Percentiles rank a stretch among this genome's conserved stretches.
Conservation (phyloP, 2,113 vertebrate genomes). For the Pheucticus melanocephalus region DNA sequence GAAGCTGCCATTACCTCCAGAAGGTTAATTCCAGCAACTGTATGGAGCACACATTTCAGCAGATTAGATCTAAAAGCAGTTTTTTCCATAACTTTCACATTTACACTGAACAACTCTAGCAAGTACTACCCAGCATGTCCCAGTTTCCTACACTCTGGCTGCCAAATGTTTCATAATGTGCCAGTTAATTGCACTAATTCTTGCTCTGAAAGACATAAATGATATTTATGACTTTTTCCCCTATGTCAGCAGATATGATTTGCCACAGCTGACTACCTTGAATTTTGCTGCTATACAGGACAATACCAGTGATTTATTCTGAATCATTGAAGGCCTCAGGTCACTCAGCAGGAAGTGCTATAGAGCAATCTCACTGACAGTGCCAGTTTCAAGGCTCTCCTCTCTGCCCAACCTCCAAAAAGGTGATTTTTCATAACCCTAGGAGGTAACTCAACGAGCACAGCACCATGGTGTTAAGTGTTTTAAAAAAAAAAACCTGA, state of each 20-base stretch:
- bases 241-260: background rate
- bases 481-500: background rate
- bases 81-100: background rate
- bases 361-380: background rate
- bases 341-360: background rate
- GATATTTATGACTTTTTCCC: background rate
- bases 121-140: background rate
- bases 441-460: background rate
- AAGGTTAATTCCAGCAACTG: background rate
- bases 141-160: background rate
- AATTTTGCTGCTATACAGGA: background rate
- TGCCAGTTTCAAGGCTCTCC: background rate
- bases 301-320: background rate
- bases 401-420: fast-evolving
- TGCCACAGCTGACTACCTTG: background rate
- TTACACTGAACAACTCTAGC: background rate
- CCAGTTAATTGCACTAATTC: background rate
- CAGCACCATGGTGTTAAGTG: background rate
- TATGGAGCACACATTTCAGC: background rate
- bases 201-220: background rate
- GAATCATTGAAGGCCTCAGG: background rate
- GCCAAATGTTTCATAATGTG: background rate
- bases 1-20: background rate
- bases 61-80: background rate
- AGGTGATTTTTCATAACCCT: background rate